Evolutionary conservation across 2,888 invertebrate species (phyloP).

Genomic region (Cyclophora albipunctata): DNA sequence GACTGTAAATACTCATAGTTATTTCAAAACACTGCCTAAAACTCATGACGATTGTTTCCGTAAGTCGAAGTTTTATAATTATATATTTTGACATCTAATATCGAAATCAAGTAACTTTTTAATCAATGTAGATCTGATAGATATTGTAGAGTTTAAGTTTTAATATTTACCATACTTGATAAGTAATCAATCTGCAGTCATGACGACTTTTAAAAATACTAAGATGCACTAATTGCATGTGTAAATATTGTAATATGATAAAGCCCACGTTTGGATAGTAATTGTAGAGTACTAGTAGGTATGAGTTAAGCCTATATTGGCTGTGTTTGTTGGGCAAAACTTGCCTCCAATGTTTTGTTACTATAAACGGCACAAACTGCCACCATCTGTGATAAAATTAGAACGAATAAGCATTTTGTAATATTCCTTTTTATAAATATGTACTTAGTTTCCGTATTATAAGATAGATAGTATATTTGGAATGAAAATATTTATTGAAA

Average conservation of each 20-base stretch:
- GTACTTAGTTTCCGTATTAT: slow-evolving; percentile 18
- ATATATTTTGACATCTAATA: neutral
- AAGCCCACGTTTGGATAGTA: slow-evolving; percentile 2
- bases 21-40: slow-evolving; percentile 8
- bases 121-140: no score
- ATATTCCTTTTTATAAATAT: slow-evolving; percentile 23
- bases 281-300: slow-evolving; percentile 12
- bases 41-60: neutral
- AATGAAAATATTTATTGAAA: slow-evolving; percentile 66
- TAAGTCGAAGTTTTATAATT: slow-evolving; percentile 5
- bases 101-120: no score
- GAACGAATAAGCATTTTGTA: slow-evolving; percentile 46
- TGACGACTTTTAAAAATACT: slow-evolving; percentile 1
- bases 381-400: slow-evolving; percentile 71
- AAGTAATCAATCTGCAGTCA: slow-evolving; percentile 5
- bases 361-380: slow-evolving; percentile 55
- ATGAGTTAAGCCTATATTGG: slow-evolving; percentile 51
- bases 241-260: slow-evolving; percentile 3
- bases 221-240: slow-evolving; percentile 6
- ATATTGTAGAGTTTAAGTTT: neutral
- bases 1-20: slow-evolving; percentile 22
- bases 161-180: slow-evolving; percentile 2
- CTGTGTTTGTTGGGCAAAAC: slow-evolving; percentile 58
- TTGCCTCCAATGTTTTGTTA: slow-evolving; percentile 57
- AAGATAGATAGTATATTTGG: slow-evolving; percentile 22